phyloP scores from a whole-genome alignment of 2,113 vertebrate species.

The Procavia capensis region DNA sequence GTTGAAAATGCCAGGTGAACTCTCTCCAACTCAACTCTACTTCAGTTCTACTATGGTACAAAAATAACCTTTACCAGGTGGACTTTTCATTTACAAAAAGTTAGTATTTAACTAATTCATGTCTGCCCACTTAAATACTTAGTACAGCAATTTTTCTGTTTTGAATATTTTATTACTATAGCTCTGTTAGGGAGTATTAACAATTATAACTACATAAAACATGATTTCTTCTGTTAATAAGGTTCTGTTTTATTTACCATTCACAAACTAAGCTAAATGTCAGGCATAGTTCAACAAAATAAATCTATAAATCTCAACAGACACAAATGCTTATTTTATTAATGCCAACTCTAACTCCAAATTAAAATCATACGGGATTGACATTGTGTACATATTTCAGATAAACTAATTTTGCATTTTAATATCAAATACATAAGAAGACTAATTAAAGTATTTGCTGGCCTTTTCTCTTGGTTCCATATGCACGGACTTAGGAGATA shows the following conservation, averaged over 20 bases:
- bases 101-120: not conserved
- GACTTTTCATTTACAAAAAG: not conserved
- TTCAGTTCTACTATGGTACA: not conserved
- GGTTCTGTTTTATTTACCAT: constrained; percentile 64
- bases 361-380: constrained; percentile 51
- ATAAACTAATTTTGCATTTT: constrained; percentile 73
- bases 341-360: constrained; percentile 54
- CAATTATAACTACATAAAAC: constrained; percentile 55
- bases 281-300: constrained; percentile 71
- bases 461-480: constrained; percentile 40
- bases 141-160: not conserved
- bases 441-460: constrained; percentile 58
- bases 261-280: constrained; percentile 72
- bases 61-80: not conserved
- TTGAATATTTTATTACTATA: constrained; percentile 49
- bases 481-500: not conserved
- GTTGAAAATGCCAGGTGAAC: not conserved
- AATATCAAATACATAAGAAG: constrained; percentile 34
- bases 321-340: constrained; percentile 72
- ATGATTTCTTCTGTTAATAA: constrained; percentile 55
- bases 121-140: constrained; percentile 28
- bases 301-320: constrained; percentile 72
- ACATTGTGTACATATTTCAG: constrained; percentile 53
- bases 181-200: constrained; percentile 33
- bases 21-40: not conserved